Evolutionary conservation across 2,113 vertebrate genomes (phyloP).

Genomic region (Lepus timidus): DNA sequence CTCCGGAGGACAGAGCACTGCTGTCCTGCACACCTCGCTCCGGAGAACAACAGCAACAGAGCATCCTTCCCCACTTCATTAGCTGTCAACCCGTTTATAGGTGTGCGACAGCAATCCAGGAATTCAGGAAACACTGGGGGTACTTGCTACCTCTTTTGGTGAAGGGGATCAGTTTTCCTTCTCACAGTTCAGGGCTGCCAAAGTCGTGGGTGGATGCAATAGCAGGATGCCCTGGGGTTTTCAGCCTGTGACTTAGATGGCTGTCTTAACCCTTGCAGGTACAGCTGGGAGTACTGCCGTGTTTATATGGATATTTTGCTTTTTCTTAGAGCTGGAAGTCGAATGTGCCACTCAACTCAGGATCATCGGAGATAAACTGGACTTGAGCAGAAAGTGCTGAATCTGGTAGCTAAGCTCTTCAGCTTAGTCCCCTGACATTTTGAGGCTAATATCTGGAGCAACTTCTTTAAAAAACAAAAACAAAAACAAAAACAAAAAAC

Average conservation of each 20-base stretch:
- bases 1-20: too few species aligned
- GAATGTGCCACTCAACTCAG: conserved; percentile 84
- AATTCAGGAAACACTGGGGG: too few species aligned
- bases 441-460: conserved; percentile 14
- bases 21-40: not conserved
- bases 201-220: not conserved
- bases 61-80: not conserved
- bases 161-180: not conserved
- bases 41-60: not conserved
- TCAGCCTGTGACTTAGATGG: not conserved
- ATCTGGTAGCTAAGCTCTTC: conserved; percentile 83
- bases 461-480: not conserved
- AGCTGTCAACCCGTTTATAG: not conserved
- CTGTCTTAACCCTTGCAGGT: too few species aligned
- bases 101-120: not conserved
- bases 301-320: not conserved
- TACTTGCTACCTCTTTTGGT: too few species aligned
- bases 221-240: not conserved
- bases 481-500: too few species aligned
- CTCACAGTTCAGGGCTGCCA: not conserved
- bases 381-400: conserved; percentile 86
- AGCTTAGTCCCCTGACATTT: conserved; percentile 76
- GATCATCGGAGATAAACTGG: conserved; percentile 86
- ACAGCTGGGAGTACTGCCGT: not conserved
- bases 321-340: conserved; percentile 77